These are phyloP conservation scores for Hippocampus kuda DNA, from an alignment of 2,797 vertebrate genomes.

Conservation along the genomic window DNA sequence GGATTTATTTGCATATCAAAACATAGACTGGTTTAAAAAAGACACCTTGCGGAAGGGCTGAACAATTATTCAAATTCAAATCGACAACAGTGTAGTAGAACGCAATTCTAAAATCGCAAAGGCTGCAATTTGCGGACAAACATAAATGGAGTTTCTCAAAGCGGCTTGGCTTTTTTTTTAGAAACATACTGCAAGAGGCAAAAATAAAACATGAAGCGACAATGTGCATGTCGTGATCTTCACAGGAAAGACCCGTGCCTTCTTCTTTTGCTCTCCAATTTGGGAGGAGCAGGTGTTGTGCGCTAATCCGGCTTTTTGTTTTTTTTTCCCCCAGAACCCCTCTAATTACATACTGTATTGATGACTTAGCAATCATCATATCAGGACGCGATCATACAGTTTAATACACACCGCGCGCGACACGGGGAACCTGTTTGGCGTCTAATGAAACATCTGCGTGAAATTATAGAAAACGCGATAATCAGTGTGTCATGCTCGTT, in stretches of 20 bases:
- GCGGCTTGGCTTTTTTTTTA: not conserved
- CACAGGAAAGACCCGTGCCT: conserved; percentile 10
- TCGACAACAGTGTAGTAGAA: no score
- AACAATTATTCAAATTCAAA: no score
- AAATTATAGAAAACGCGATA: not conserved
- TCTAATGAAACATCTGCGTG: conserved; percentile 6
- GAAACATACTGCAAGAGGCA: not conserved
- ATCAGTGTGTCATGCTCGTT: not conserved
- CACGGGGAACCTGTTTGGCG: not conserved
- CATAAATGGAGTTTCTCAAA: conserved; percentile 13
- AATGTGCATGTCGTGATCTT: not conserved
- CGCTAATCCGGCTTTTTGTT: conserved; percentile 48
- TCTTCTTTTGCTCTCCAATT: conserved; percentile 39
- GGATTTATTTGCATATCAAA: conserved; percentile 40
- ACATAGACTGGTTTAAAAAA: conserved; percentile 34
- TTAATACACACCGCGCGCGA: conserved; percentile 3
- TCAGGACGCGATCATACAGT: conserved; percentile 18
- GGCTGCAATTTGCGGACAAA: conserved; percentile 7
- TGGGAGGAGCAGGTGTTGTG: conserved; percentile 50
- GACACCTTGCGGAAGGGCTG: not conserved
- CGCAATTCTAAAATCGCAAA: no score
- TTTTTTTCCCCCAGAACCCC: conserved; percentile 23
- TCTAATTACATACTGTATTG: conserved; percentile 58
- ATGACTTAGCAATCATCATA: conserved; percentile 52
- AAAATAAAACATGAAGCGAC: not conserved